Base-by-base conservation (phyloP, 2,113 vertebrate genomes). In the Amia ocellicauda region DNA sequence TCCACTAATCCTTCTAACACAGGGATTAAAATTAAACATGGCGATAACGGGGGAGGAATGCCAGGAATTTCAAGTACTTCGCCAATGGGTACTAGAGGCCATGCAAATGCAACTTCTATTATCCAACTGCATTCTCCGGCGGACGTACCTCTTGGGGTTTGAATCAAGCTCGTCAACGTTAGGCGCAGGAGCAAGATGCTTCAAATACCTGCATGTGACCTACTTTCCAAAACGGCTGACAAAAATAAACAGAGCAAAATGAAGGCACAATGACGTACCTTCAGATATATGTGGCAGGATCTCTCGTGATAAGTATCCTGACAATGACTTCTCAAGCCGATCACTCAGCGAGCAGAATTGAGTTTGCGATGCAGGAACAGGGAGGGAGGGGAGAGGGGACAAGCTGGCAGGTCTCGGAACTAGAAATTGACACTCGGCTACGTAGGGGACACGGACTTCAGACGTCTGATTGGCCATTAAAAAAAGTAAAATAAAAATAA, bases 61-160 rank as follows among this genome's bases (percentile, higher is more conserved):
- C 84, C 83, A 92, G 82, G 92, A 95, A 95, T 96, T 88, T 91
- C 89, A 89, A 94, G 88, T 85, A 87, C 91, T 93, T 89, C 82
- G 80, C 84, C 85, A 90, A 87, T 78, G 77, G 80, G 80, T 73
- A 80, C 73, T 78, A 76, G 85, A 89, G 78, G 77, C 86, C 72
- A 72, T 82, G 68, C 72, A 74, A 78, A 69, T 69, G 72, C 47
- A 74, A 74, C 75, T 80, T 85, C 73, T 26, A 70, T 67, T 77
- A 78, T 77, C 56, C 72, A 58, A 74, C 64, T 75, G 74, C 52
- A 61, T 60, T 70, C 65, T 62, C 63, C 64, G 69, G 53, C 1
- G 31, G 0, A 13, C n/a, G 26, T 23, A 40, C 26, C 26, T 47
- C 62, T 31, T 49, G 27, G 45, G 53, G 49, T 49, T 29, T 56